Evolutionary conservation across 1,140 invertebrate genomes (phyloP).

Genomic region (Drosophila repletoides): DNA sequence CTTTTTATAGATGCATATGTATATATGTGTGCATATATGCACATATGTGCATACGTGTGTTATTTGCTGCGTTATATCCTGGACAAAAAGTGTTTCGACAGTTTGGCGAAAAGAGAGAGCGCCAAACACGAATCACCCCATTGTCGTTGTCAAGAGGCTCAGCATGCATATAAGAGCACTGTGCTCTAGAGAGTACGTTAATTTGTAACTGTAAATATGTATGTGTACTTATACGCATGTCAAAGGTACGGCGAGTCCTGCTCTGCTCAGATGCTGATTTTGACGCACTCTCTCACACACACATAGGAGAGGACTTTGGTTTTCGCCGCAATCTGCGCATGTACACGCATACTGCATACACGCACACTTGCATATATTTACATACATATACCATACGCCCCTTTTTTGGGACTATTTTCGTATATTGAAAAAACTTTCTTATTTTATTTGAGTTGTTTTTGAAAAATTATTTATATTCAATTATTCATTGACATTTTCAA

Average conservation of each 20-base stretch:
- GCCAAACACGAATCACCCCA: slow-evolving; percentile 14
- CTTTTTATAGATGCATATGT: no score
- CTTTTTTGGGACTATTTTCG: no score
- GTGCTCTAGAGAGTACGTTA: neutral
- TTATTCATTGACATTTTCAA: no score
- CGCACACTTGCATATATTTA: neutral
- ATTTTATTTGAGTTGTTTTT: no score
- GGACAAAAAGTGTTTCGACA: neutral
- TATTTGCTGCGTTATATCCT: neutral
- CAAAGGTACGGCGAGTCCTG: neutral
- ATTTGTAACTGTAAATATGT: neutral
- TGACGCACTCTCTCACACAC: neutral
- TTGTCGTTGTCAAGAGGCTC: slow-evolving; percentile 8
- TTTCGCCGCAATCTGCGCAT: slow-evolving; percentile 28
- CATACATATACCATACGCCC: neutral
- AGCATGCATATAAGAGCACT: slow-evolving; percentile 1
- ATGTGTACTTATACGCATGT: neutral
- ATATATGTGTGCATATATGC: neutral
- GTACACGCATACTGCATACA: slow-evolving; percentile 18
- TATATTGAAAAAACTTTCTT: no score
- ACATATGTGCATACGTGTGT: neutral
- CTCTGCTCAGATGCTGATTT: slow-evolving; percentile 30
- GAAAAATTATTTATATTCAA: no score
- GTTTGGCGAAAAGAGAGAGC: slow-evolving; percentile 6
- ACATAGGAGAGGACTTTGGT: slow-evolving; percentile 2